phyloP scores from a whole-genome alignment of 2,797 vertebrate species.

The Danio tinwini region DNA sequence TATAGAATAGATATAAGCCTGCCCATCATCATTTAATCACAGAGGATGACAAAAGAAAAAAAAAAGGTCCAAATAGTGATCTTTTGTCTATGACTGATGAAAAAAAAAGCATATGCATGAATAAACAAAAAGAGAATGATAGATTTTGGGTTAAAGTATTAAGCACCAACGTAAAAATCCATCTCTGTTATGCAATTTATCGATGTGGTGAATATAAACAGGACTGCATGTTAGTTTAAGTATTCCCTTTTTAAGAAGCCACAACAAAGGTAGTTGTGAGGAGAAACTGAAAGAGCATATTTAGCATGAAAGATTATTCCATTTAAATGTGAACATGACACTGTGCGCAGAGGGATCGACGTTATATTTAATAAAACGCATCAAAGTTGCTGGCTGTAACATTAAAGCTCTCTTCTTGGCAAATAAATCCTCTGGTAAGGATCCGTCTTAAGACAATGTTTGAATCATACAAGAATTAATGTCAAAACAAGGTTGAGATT shows the following conservation, averaged over 20 bases:
- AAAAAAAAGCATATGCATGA: background rate
- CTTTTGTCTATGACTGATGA: background rate
- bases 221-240: background rate
- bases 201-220: background rate
- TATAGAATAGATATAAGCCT: no score
- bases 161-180: background rate
- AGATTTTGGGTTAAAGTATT: background rate
- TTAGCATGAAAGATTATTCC: background rate
- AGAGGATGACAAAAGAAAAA: no score
- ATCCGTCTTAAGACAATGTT: background rate
- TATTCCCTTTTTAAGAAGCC: background rate
- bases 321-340: background rate
- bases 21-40: no score
- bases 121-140: background rate
- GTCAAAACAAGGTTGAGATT: constrained; percentile 1
- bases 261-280: background rate
- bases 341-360: background rate
- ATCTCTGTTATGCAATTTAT: background rate
- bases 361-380: background rate
- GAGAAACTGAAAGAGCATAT: background rate
- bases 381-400: background rate
- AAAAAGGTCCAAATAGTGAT: background rate
- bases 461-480: constrained; percentile 6
- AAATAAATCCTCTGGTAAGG: constrained; percentile 2
- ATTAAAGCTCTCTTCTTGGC: background rate